Conservation (phyloP, 2,888 invertebrate species). For the Hypena proboscidalis region DNA sequence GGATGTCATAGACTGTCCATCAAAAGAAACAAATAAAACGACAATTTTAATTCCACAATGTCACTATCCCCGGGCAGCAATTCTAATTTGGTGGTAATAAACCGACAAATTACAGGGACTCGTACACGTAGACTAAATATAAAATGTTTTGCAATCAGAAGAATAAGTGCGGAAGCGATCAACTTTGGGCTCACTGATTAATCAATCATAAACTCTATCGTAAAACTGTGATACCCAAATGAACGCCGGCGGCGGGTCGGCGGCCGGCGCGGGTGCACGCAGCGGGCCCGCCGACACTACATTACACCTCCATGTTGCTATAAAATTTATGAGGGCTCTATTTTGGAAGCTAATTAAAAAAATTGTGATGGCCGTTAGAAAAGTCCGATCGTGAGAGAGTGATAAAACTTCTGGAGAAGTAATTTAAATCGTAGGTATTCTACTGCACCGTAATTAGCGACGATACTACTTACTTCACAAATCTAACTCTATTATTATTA, state of each 20-base stretch:
- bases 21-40: slow-evolving; percentile 24
- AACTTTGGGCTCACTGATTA: slow-evolving; percentile 68
- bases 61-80: slow-evolving; percentile 33
- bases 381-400: slow-evolving; percentile 77
- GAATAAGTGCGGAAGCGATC: slow-evolving; percentile 74
- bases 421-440: slow-evolving; percentile 54
- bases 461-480: slow-evolving; percentile 28
- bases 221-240: slow-evolving; percentile 64
- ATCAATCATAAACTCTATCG: slow-evolving; percentile 74
- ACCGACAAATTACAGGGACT: slow-evolving; percentile 44
- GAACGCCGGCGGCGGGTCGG: slow-evolving; percentile 55
- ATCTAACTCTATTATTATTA: slow-evolving; percentile 15
- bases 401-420: slow-evolving; percentile 68
- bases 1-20: no score
- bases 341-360: slow-evolving; percentile 81
- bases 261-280: slow-evolving; percentile 30
- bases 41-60: slow-evolving; percentile 30
- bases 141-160: slow-evolving; percentile 65
- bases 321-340: slow-evolving; percentile 80
- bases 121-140: slow-evolving; percentile 38
- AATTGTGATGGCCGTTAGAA: slow-evolving; percentile 71
- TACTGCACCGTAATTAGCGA: slow-evolving; percentile 45
- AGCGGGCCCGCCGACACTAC: slow-evolving; percentile 50
- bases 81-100: slow-evolving; percentile 39
- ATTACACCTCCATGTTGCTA: slow-evolving; percentile 69